Evolutionary conservation across 2,113 vertebrate genomes (phyloP).

Genomic region (Gila orcuttii): DNA sequence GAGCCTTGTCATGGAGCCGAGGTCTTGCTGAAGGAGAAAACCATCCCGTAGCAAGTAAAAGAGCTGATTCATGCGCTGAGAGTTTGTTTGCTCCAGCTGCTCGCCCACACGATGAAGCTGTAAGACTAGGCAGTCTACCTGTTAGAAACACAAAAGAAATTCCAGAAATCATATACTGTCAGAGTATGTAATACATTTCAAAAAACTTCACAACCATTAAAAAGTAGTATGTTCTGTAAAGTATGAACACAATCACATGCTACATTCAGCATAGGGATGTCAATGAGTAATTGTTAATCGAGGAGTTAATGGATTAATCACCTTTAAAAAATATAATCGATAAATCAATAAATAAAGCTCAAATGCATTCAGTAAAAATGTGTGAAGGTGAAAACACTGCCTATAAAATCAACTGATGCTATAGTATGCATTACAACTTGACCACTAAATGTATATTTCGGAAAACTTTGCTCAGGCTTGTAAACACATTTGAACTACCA

Average conservation of each 20-base stretch:
- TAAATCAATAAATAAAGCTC: not conserved
- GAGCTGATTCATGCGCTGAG: slow-evolving; percentile 91
- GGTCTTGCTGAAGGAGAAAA: slow-evolving; percentile 86
- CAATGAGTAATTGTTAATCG: not conserved
- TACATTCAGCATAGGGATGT: not conserved
- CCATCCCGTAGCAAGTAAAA: slow-evolving; percentile 92
- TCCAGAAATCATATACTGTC: not conserved
- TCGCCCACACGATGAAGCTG: slow-evolving; percentile 96
- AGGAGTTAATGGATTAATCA: not conserved
- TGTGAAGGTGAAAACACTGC: too few species aligned
- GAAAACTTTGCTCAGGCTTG: too few species aligned
- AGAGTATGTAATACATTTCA: not conserved
- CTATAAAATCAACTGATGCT: too few species aligned
- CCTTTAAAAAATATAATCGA: not conserved
- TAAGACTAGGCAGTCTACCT: slow-evolving; percentile 95
- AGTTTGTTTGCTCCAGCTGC: slow-evolving; percentile 91
- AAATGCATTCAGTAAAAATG: too few species aligned
- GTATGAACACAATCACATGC: not conserved
- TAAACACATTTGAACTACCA: too few species aligned
- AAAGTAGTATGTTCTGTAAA: too few species aligned
- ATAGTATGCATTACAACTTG: too few species aligned
- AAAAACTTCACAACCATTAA: too few species aligned
- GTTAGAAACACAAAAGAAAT: slow-evolving; percentile 4
- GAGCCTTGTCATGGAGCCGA: slow-evolving; percentile 89
- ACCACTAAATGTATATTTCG: too few species aligned